Percentiles rank a stretch among this genome's conserved stretches.
Evolutionary conservation across 2,888 invertebrate genomes (phyloP).

Genomic region (Cheilosia impressa): DNA sequence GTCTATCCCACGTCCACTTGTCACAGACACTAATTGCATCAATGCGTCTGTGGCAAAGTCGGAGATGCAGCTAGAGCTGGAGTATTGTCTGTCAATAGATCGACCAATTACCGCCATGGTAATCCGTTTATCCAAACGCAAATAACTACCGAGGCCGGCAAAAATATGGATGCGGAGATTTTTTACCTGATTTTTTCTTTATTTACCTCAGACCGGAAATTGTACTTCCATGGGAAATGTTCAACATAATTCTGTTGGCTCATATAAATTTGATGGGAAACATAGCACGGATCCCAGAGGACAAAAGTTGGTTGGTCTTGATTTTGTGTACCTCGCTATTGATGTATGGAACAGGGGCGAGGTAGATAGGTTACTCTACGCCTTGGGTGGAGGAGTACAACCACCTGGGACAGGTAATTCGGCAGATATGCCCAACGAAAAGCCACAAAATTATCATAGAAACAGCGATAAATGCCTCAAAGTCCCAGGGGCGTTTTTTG

Average conservation of each 20-base stretch:
- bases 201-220: conserved; percentile 2
- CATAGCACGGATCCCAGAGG: conserved; percentile 14
- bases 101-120: too few relatives aligned
- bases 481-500: conserved; percentile 9
- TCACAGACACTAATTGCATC: too few relatives aligned
- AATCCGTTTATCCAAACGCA: too few relatives aligned
- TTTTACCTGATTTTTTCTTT: neutral
- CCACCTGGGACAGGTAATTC: conserved; percentile 1
- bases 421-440: conserved; percentile 11
- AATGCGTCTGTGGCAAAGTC: too few relatives aligned
- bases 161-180: too few relatives aligned
- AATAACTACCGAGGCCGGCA: too few relatives aligned
- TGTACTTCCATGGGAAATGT: neutral
- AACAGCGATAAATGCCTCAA: conserved; percentile 21
- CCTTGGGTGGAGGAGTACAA: conserved; percentile 5
- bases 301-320: conserved; percentile 24
- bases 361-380: neutral
- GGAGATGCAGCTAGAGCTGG: too few relatives aligned
- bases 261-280: neutral
- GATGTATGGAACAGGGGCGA: neutral
- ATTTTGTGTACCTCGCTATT: conserved; percentile 10
- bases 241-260: neutral
- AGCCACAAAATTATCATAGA: conserved; percentile 21
- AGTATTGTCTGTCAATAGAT: too few relatives aligned
- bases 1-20: too few relatives aligned